Conservation (phyloP, 2,888 invertebrate species). For the Pollenia amentaria region DNA sequence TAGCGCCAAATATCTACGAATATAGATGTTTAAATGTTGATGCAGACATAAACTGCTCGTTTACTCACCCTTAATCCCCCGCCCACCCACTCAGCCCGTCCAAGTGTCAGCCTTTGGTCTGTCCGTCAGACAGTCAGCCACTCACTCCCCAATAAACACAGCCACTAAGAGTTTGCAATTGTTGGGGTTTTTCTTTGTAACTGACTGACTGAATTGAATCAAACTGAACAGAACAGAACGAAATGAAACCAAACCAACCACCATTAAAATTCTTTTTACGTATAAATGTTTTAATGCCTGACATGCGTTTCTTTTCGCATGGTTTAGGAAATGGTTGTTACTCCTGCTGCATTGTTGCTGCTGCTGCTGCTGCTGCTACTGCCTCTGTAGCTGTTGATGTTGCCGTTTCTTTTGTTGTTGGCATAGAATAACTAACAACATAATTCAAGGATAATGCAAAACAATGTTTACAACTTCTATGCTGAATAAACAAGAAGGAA, state of each 20-base stretch:
- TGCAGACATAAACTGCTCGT: slow-evolving; percentile 33
- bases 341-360: slow-evolving; percentile 11
- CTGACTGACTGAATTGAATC: slow-evolving; percentile 25
- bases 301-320: slow-evolving; percentile 68
- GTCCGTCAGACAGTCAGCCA: slow-evolving; percentile 11
- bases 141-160: slow-evolving; percentile 37
- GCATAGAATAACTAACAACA: slow-evolving; percentile 72
- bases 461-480: slow-evolving; percentile 67
- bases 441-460: slow-evolving; percentile 74
- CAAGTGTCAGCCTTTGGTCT: not conserved
- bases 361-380: not conserved
- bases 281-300: slow-evolving; percentile 61
- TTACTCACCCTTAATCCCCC: slow-evolving; percentile 37
- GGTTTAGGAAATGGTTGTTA: slow-evolving; percentile 13
- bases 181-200: slow-evolving; percentile 54
- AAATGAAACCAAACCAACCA: slow-evolving; percentile 55
- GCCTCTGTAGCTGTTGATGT: not conserved
- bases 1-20: slow-evolving; percentile 51
- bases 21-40: slow-evolving; percentile 3
- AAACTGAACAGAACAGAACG: slow-evolving; percentile 19
- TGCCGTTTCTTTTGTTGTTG: slow-evolving; percentile 16
- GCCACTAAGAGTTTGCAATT: slow-evolving; percentile 43
- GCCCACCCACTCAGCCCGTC: slow-evolving; percentile 6
- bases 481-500: slow-evolving; percentile 57
- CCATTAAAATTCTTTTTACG: slow-evolving; percentile 63